Evolutionary conservation across 2,113 vertebrate genomes (phyloP).

Genomic region (Channa maculata): DNA sequence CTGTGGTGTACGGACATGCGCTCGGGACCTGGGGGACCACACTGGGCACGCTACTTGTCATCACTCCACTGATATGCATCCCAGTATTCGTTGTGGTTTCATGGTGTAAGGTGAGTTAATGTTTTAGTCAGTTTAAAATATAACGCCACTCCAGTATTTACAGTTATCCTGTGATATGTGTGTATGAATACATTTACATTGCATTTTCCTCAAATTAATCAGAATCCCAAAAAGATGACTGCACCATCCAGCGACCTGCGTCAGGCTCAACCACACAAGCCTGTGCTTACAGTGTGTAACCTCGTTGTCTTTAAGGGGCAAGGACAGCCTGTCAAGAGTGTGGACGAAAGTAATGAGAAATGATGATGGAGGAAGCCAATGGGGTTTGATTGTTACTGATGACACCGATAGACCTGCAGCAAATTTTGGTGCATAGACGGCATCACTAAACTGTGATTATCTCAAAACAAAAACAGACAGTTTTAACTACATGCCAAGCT

Average conservation of each 20-base stretch:
- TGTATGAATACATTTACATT: background rate
- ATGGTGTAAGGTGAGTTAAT: conserved; percentile 64
- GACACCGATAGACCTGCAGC: background rate
- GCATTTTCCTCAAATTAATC: conserved; percentile 5
- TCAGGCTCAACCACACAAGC: conserved; percentile 74
- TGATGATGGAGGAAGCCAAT: conserved; percentile 36
- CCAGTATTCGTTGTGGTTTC: conserved; percentile 70
- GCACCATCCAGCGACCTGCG: conserved; percentile 75
- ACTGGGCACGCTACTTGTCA: conserved; percentile 55
- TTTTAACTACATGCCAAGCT: background rate
- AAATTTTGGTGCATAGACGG: too few species aligned
- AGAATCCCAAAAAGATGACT: conserved; percentile 52
- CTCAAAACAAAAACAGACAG: background rate
- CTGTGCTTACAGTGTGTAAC: conserved; percentile 70
- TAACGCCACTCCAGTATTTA: background rate
- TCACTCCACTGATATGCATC: conserved; percentile 76
- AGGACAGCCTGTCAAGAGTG: background rate
- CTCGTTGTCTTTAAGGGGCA: conserved; percentile 45
- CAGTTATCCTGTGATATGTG: background rate
- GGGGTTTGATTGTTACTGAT: conserved; percentile 47
- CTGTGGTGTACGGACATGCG: background rate
- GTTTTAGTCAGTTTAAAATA: background rate
- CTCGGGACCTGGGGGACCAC: rapidly evolving
- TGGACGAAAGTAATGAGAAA: conserved; percentile 24
- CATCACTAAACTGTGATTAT: background rate